Percentiles rank a stretch among this genome's conserved stretches.
Conservation (phyloP, 2,113 vertebrate genomes). For the Grus americana region DNA sequence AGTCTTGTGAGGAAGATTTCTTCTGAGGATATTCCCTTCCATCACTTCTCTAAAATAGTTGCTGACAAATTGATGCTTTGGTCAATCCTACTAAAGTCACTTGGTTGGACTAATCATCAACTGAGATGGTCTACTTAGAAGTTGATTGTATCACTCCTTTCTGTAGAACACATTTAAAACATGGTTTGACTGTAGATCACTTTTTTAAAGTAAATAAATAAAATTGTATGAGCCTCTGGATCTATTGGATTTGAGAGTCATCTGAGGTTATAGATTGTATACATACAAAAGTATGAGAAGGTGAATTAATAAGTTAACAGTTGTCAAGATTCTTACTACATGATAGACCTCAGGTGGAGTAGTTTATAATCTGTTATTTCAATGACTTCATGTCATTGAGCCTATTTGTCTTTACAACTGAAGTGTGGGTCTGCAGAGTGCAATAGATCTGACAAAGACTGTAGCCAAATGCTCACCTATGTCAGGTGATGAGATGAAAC, state of each 20-base stretch:
- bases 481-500: not conserved
- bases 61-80: not conserved
- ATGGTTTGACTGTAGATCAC: not conserved
- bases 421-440: not conserved
- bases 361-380: not conserved
- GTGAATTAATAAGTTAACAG: not conserved
- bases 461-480: not conserved
- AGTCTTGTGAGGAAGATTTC: not conserved
- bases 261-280: not conserved
- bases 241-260: not conserved
- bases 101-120: not conserved
- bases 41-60: not conserved
- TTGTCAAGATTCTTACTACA: not conserved
- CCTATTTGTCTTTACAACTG: not conserved
- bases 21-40: not conserved
- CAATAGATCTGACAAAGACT: not conserved
- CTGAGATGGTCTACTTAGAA: not conserved
- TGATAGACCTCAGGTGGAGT: not conserved
- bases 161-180: not conserved
- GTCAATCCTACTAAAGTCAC: not conserved
- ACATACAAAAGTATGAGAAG: rapidly evolving
- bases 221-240: not conserved
- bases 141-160: not conserved
- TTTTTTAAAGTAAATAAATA: not conserved
- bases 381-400: not conserved